Percentiles rank a stretch among this genome's conserved stretches.
phyloP scores from a whole-genome alignment of 2,113 vertebrate genomes.

The Marcusenius ussheri region DNA sequence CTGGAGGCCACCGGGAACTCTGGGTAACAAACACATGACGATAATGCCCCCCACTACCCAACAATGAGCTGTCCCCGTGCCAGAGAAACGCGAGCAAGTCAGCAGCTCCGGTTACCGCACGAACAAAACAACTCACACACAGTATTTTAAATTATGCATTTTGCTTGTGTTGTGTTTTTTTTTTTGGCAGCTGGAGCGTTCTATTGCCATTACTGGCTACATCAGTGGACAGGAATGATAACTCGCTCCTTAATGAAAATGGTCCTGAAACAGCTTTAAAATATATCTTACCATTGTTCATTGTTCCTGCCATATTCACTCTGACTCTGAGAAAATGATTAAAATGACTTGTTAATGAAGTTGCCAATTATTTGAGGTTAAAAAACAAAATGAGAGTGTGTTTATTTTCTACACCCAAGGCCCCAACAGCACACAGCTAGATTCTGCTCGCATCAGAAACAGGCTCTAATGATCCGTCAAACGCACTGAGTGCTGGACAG shows the following conservation, averaged over 20 bases:
- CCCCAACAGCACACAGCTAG: neutral
- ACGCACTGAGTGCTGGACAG: neutral
- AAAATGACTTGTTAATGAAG: neutral
- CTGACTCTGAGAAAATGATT: neutral
- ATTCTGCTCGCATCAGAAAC: neutral
- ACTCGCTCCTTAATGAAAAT: neutral
- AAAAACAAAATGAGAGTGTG: neutral
- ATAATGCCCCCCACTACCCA: neutral
- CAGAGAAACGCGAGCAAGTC: neutral
- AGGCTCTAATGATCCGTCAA: neutral
- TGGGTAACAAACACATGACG: neutral
- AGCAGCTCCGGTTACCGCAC: neutral
- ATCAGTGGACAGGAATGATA: neutral
- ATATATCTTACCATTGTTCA: neutral
- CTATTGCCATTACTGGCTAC: neutral
- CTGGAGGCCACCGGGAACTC: neutral
- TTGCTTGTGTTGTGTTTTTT: neutral
- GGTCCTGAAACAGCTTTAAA: neutral
- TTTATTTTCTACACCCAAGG: neutral
- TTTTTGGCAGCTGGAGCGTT: neutral
- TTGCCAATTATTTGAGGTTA: neutral
- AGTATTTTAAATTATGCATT: neutral
- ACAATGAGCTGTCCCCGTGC: neutral
- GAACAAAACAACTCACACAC: neutral
- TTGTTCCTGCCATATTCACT: neutral